These are phyloP conservation scores for Symphodus melops DNA, from an alignment of 2,113 vertebrate genomes.

Conservation along the genomic window DNA sequence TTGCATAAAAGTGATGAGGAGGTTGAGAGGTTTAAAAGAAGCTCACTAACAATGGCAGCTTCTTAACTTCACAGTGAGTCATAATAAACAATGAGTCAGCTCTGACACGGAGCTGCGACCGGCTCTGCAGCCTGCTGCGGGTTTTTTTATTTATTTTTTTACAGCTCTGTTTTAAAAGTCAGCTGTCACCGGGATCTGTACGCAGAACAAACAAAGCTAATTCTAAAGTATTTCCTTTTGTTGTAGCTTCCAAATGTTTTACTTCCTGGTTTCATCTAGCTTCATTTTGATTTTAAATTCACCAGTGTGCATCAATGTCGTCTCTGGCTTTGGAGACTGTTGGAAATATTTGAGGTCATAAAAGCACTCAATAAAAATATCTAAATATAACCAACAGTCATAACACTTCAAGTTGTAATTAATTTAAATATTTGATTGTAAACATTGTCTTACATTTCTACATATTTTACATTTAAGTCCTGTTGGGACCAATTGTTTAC, in stretches of 20 bases:
- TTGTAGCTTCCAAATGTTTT: background rate
- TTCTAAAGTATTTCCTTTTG: too few relatives aligned
- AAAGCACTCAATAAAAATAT: too few relatives aligned
- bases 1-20: conserved; percentile 6
- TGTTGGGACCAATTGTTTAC: too few relatives aligned
- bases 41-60: conserved; percentile 2
- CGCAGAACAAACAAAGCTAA: too few relatives aligned
- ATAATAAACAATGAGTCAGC: conserved; percentile 36
- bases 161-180: background rate
- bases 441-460: too few relatives aligned
- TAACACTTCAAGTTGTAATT: too few relatives aligned
- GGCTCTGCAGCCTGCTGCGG: conserved; percentile 2
- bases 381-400: too few relatives aligned
- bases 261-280: background rate
- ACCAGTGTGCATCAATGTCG: background rate
- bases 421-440: too few relatives aligned
- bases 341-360: too few relatives aligned
- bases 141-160: too few relatives aligned
- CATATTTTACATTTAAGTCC: too few relatives aligned
- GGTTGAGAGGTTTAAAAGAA: background rate
- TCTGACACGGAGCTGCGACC: background rate
- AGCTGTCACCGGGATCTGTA: background rate
- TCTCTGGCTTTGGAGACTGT: too few relatives aligned
- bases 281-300: background rate
- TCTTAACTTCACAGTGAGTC: conserved; percentile 20